A percentile compares a stretch with the other conserved stretches of the same genome.
phyloP scores from a whole-genome alignment of 1,140 invertebrate species.

The Ceratina japonica region DNA sequence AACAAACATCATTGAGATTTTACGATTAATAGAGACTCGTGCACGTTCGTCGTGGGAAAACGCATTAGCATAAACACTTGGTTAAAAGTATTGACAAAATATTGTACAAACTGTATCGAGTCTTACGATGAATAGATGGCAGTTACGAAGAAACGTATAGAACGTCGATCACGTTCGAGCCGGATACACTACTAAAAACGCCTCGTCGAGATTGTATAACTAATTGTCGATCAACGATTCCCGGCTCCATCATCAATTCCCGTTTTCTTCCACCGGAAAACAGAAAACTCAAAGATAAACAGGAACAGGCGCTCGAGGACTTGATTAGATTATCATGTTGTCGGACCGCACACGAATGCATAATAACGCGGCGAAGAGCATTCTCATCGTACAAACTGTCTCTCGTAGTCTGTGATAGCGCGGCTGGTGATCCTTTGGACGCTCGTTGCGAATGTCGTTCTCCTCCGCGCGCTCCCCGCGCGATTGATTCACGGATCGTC shows the following conservation, averaged over 20 bases:
- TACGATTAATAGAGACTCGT: neutral
- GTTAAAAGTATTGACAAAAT: neutral
- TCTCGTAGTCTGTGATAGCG: conserved; percentile 5
- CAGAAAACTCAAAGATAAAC: neutral
- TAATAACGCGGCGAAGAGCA: conserved; percentile 3
- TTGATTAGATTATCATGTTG: neutral
- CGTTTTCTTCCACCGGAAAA: neutral
- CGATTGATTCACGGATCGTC: neutral
- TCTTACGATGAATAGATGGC: neutral
- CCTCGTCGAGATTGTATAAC: neutral
- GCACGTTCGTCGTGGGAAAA: too few species aligned
- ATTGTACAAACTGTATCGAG: conserved; percentile 13
- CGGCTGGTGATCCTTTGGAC: neutral
- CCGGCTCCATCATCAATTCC: neutral
- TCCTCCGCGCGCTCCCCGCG: too few species aligned
- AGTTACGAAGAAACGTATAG: neutral
- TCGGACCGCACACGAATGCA: neutral
- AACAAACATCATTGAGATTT: neutral
- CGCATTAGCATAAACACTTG: neutral
- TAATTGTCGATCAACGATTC: neutral
- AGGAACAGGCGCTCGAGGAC: neutral
- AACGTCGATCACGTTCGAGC: neutral
- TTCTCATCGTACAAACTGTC: neutral
- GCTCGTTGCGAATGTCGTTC: neutral
- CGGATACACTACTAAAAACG: too few species aligned